These are phyloP conservation scores for Hyppa rectilinea DNA, from an alignment of 2,888 invertebrate species.

Conservation along the genomic window DNA sequence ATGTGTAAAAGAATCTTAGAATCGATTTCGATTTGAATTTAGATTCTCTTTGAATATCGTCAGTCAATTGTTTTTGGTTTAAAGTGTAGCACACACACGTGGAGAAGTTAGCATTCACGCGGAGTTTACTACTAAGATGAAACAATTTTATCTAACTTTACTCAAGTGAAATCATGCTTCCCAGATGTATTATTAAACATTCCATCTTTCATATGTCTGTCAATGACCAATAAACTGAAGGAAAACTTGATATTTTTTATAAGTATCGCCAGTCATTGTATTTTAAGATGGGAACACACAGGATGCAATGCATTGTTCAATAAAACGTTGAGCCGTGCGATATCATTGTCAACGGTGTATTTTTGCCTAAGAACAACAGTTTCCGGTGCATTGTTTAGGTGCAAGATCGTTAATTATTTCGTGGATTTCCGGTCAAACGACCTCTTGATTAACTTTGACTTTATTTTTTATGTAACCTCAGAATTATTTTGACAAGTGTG, in stretches of 20 bases:
- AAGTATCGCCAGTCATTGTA: constrained; percentile 47
- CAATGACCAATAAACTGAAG: constrained; percentile 28
- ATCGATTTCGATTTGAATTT: not conserved
- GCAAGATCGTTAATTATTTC: constrained; percentile 60
- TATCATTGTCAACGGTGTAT: constrained; percentile 73
- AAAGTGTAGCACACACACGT: not conserved
- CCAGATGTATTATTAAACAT: not conserved
- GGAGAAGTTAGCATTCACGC: no score
- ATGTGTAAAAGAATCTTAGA: no score
- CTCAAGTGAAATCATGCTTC: not conserved
- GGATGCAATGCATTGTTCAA: constrained; percentile 74
- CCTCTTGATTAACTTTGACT: constrained; percentile 50
- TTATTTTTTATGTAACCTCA: constrained; percentile 35
- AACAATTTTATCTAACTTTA: not conserved
- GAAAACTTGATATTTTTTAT: constrained; percentile 38
- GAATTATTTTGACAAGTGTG: constrained; percentile 19
- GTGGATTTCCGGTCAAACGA: constrained; percentile 55
- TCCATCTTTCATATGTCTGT: constrained; percentile 10
- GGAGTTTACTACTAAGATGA: not conserved
- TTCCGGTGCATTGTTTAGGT: constrained; percentile 71
- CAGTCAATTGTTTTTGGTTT: constrained; percentile 6
- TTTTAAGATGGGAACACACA: constrained; percentile 64
- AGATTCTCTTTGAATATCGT: not conserved
- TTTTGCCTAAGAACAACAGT: constrained; percentile 61
- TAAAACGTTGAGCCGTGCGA: constrained; percentile 70